phyloP scores from a whole-genome alignment of 1,140 invertebrate species.

The Orchesella cincta region DNA sequence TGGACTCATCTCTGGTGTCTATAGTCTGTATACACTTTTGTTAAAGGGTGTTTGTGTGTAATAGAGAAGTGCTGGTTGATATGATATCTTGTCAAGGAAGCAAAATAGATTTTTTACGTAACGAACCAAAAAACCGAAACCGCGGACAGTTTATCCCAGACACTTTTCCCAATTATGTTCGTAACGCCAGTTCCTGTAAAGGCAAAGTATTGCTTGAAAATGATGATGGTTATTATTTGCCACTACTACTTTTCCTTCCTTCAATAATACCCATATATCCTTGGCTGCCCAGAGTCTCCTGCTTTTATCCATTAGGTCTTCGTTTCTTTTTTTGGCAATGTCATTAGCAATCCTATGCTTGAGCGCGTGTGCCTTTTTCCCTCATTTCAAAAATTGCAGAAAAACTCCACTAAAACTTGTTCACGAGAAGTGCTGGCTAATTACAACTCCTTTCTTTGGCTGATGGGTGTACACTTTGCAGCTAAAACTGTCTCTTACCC shows the following conservation, averaged over 20 bases:
- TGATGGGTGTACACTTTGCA: too few species aligned
- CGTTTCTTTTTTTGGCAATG: background rate
- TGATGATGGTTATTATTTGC: background rate
- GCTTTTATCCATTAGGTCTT: conserved; percentile 4
- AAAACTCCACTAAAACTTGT: background rate
- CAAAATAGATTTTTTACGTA: too few species aligned
- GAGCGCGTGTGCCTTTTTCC: background rate
- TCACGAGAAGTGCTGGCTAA: conserved; percentile 8
- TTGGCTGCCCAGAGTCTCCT: too few species aligned
- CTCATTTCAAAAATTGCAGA: background rate
- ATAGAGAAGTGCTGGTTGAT: too few species aligned
- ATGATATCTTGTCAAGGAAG: too few species aligned
- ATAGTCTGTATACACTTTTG: background rate
- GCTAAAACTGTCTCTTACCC: too few species aligned
- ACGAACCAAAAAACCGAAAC: too few species aligned
- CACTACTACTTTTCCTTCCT: background rate
- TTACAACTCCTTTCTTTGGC: too few species aligned
- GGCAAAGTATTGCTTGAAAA: background rate
- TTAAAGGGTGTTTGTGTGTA: too few species aligned
- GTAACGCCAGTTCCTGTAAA: background rate
- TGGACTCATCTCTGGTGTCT: background rate
- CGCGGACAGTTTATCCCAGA: background rate
- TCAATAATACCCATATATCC: conserved; percentile 2
- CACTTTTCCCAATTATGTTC: background rate
- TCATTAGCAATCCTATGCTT: conserved; percentile 4